These are phyloP conservation scores for Hafferia zeledoni DNA, from an alignment of 2,797 vertebrate genomes.

Conservation along the genomic window DNA sequence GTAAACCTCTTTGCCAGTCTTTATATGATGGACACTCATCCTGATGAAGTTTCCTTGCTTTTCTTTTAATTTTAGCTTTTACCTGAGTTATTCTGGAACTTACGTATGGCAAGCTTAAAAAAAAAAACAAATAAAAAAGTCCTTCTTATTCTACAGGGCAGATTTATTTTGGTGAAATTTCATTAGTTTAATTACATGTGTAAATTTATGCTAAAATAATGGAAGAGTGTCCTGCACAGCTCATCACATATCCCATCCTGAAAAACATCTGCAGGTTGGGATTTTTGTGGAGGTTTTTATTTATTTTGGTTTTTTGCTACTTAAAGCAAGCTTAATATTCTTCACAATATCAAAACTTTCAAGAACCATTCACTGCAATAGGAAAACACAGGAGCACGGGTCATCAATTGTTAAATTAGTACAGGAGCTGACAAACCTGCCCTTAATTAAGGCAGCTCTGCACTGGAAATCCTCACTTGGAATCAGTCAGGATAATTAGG, in stretches of 20 bases:
- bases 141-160: not conserved
- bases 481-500: constrained; percentile 59
- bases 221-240: not conserved
- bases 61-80: not conserved
- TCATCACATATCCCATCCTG: not conserved
- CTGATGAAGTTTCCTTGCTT: not conserved
- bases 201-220: not conserved
- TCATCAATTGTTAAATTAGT: constrained; percentile 25
- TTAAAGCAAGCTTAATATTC: not conserved
- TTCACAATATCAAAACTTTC: not conserved
- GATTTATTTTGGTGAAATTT: not conserved
- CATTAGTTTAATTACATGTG: not conserved
- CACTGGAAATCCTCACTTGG: constrained; percentile 65
- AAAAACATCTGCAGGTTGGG: not conserved
- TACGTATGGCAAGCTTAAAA: not conserved
- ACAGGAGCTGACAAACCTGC: constrained; percentile 43
- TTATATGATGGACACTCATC: not conserved
- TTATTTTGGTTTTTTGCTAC: not conserved
- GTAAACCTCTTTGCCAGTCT: not conserved
- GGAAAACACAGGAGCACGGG: not conserved
- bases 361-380: not conserved
- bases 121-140: not conserved
- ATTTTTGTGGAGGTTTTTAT: not conserved
- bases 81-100: not conserved
- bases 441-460: constrained; percentile 46